Evolutionary conservation across 2,797 vertebrate species (phyloP).

Genomic region (Lagorchestes hirsutus): DNA sequence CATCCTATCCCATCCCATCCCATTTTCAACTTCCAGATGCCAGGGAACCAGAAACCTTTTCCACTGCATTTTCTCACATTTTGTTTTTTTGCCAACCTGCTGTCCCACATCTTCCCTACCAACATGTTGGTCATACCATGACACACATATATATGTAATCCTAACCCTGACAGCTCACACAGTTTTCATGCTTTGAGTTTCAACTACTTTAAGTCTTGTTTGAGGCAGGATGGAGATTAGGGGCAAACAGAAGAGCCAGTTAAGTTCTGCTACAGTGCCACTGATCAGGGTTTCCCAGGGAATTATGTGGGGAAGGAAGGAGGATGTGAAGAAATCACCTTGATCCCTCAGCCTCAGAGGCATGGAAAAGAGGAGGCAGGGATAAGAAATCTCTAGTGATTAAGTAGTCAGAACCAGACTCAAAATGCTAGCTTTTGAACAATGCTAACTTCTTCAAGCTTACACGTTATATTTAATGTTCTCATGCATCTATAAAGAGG

Average conservation of each 20-base stretch:
- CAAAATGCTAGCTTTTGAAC: background rate
- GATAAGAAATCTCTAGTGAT: background rate
- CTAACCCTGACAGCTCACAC: background rate
- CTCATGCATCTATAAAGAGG: background rate
- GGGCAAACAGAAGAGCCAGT: background rate
- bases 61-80: too few species aligned
- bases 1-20: too few species aligned
- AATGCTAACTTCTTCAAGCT: background rate
- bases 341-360: background rate
- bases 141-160: background rate
- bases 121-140: too few species aligned
- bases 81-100: too few species aligned
- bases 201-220: background rate
- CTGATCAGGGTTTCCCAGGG: background rate
- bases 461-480: background rate
- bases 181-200: background rate
- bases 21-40: too few species aligned
- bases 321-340: background rate
- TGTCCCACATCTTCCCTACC: too few species aligned
- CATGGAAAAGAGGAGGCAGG: background rate
- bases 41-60: too few species aligned
- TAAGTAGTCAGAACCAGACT: background rate
- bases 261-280: background rate
- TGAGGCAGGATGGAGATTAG: background rate
- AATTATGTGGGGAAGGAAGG: background rate